Base-by-base conservation (phyloP, 2,888 invertebrate species). In the Chalcis sispes region DNA sequence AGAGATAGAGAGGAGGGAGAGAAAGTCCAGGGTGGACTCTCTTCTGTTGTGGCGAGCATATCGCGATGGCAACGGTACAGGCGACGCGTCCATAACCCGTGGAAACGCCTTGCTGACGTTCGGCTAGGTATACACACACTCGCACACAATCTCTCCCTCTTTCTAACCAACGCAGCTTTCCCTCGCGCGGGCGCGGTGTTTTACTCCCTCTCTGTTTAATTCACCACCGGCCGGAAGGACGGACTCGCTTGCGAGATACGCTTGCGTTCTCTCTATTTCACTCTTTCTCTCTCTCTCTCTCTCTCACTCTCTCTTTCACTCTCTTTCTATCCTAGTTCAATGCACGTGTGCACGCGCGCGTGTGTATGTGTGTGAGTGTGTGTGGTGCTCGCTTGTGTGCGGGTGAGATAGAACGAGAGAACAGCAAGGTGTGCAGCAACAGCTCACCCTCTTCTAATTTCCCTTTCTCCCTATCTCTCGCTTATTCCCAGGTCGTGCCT, bases 51-150 rank as follows among this genome's bases (percentile, higher is more conserved):
- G 88, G 79, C 81, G 79, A 72, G 78, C 10, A 82, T 79, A 87
- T 88, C 84, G 83, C 88, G 88, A 88, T 88, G 88, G 88, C 87
- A 88, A 88, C 88, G 81, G 61, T 32, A 36, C 61, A 27, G 50
- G 50, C 29, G 52, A 65, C 78, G 77, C 72, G 76, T 72, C 77
- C 77, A 82, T 81, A 74, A n/a, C 67, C 80, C 82, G 82, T 82
- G 80, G 81, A 67, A 82, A 83, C 83, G 79, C 77, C 79, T 79
- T 83, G 79, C 77, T 77, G 80, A 18, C 36, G 61, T 70, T 52
- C 67, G n/a, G n/a, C n/a, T n/a, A n/a, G n/a, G n/a, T n/a, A n/a
- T n/a, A n/a, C 46, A 3, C 48, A 4, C 50, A n/a, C 10, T 27
- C 15, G 8, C 62, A 1, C 29, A 8, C 18, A 10, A 32, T 32